A percentile compares a stretch with the other conserved stretches of the same genome.
Conservation (phyloP, 30 jellyfish, hydroid and myxozoan genomes). For the Haliclystus octoradiatus region DNA sequence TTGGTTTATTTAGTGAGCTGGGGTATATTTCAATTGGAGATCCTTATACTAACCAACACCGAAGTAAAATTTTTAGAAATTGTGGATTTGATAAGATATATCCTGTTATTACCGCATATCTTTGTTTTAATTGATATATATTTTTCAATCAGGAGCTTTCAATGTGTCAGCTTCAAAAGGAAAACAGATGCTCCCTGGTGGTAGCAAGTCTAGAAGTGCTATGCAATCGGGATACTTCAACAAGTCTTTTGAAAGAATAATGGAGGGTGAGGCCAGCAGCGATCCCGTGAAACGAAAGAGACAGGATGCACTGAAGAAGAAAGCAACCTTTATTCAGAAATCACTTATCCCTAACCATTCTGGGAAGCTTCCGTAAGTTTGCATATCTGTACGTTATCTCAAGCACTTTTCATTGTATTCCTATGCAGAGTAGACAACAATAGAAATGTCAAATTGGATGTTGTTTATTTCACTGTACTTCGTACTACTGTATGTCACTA, state of each 20-base stretch:
- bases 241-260: slow-evolving; percentile 47
- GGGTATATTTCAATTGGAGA: slow-evolving; percentile 88
- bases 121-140: neutral
- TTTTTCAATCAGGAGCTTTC: slow-evolving; percentile 50
- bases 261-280: slow-evolving; percentile 75
- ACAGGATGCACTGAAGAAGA: slow-evolving; percentile 54
- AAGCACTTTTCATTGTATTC: no score
- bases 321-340: slow-evolving; percentile 52
- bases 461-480: no score
- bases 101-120: neutral
- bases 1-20: slow-evolving; percentile 87
- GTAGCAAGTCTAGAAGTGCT: slow-evolving; percentile 67
- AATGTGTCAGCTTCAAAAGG: slow-evolving; percentile 82
- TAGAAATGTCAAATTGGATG: no score
- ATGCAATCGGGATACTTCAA: slow-evolving; percentile 80
- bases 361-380: slow-evolving; percentile 78
- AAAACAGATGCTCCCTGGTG: slow-evolving; percentile 93
- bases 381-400: no score
- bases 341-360: slow-evolving; percentile 91
- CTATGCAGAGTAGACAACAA: no score
- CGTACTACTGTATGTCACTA: no score
- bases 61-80: neutral
- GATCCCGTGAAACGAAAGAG: slow-evolving; percentile 89
- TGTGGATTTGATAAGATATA: neutral
- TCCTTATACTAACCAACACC: slow-evolving; percentile 37